Conservation (phyloP, 2,797 vertebrate genomes). For the Alosa sapidissima region DNA sequence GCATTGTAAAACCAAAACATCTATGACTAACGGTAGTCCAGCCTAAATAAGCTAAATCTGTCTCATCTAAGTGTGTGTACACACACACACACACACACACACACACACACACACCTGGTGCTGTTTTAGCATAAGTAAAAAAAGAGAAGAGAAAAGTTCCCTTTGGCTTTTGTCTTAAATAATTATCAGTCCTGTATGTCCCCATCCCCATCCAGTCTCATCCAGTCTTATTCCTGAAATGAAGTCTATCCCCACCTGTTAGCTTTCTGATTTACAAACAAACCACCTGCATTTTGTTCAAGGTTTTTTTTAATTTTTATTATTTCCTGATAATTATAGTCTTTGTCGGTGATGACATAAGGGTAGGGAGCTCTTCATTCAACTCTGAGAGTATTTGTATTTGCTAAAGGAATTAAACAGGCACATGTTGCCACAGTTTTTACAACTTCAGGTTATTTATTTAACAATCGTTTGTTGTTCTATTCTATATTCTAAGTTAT, state of each 20-base stretch:
- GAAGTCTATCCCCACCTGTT: background rate
- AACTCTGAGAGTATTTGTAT: background rate
- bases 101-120: background rate
- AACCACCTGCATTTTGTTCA: background rate
- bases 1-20: constrained; percentile 53
- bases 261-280: background rate
- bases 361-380: background rate
- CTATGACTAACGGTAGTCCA: background rate
- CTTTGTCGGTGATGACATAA: background rate
- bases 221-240: background rate
- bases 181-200: too few species aligned
- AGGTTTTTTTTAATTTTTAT: too few species aligned
- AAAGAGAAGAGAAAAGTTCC: too few species aligned
- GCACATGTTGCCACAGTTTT: background rate
- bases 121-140: too few species aligned
- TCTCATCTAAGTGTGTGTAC: background rate
- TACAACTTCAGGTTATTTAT: background rate
- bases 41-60: background rate
- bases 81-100: constrained; percentile 1
- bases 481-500: background rate
- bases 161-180: too few species aligned
- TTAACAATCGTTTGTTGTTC: background rate
- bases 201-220: too few species aligned
- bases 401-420: background rate
- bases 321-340: background rate